A percentile compares a stretch with the other conserved stretches of the same genome.
phyloP scores from a whole-genome alignment of 2,888 invertebrate genomes.

The Xestia rhomboidea region DNA sequence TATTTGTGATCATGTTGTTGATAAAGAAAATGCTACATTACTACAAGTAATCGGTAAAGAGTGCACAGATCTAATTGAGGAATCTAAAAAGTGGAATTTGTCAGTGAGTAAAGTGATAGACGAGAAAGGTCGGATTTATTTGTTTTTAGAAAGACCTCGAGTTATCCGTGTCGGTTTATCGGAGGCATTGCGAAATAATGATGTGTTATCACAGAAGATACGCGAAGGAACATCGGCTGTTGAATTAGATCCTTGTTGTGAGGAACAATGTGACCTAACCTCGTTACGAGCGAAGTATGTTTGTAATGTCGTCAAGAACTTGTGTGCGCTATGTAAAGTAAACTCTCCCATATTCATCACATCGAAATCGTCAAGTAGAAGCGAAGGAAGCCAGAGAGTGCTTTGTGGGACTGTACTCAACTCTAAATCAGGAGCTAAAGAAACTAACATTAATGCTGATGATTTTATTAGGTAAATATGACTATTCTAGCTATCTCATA shows the following conservation, averaged over 20 bases:
- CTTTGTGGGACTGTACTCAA: constrained; percentile 92
- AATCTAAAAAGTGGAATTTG: constrained; percentile 88
- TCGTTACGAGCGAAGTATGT: constrained; percentile 79
- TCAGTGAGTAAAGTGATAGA: constrained; percentile 81
- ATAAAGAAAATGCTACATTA: constrained; percentile 67
- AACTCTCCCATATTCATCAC: constrained; percentile 72
- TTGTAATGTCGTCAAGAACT: constrained; percentile 76
- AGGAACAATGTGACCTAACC: constrained; percentile 75
- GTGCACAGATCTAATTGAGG: constrained; percentile 78
- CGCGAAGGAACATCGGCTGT: constrained; percentile 62
- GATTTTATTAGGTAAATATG: constrained; percentile 87
- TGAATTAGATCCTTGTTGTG: constrained; percentile 74
- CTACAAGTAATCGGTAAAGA: constrained; percentile 78
- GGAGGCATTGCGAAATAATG: constrained; percentile 73
- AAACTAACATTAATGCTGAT: constrained; percentile 83
- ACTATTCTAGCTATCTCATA: background rate
- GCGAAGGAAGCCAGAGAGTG: constrained; percentile 68
- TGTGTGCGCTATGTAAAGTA: constrained; percentile 72
- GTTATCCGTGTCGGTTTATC: constrained; percentile 77
- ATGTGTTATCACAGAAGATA: constrained; percentile 70
- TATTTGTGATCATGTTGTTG: constrained; percentile 49
- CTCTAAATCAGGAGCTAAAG: constrained; percentile 89
- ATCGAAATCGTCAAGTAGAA: constrained; percentile 82
- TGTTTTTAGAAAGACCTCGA: constrained; percentile 88
- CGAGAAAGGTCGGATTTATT: constrained; percentile 85